Conservation (phyloP, 2,888 invertebrate species). For the Notocelia uddmanniana region DNA sequence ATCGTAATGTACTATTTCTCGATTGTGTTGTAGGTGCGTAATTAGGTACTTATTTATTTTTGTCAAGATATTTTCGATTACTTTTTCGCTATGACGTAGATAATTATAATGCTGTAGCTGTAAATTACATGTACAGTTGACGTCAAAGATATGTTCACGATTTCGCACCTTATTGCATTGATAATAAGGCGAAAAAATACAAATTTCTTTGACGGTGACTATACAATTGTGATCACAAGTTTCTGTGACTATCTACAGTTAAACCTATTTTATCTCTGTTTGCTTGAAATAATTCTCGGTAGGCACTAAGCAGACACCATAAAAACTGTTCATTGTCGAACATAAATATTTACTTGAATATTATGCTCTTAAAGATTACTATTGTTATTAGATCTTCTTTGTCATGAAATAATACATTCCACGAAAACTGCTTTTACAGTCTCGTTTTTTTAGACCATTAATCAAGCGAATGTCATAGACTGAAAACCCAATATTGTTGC, state of each 20-base stretch:
- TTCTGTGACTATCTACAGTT: slow-evolving; percentile 12
- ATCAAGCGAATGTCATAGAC: no score
- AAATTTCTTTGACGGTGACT: neutral
- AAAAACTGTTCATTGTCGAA: slow-evolving; percentile 44
- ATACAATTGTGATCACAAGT: slow-evolving; percentile 6
- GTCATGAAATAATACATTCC: neutral
- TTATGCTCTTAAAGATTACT: slow-evolving; percentile 12
- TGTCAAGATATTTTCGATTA: neutral
- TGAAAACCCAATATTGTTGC: no score
- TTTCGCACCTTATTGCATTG: neutral
- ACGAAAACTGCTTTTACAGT: neutral
- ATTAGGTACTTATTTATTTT: neutral
- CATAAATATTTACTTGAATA: slow-evolving; percentile 42
- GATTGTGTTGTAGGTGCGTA: no score
- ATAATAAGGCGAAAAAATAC: neutral
- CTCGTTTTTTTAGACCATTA: no score
- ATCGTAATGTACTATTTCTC: no score
- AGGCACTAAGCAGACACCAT: slow-evolving; percentile 35
- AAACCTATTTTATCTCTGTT: slow-evolving; percentile 44
- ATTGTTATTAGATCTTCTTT: slow-evolving; percentile 3
- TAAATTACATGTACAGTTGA: slow-evolving; percentile 5
- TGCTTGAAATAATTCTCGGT: slow-evolving; percentile 38
- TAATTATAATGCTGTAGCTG: slow-evolving; percentile 4
- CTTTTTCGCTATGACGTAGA: neutral
- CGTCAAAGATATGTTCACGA: neutral